Conservation (phyloP, 2,888 invertebrate genomes). For the Melinopterus prodromus region DNA sequence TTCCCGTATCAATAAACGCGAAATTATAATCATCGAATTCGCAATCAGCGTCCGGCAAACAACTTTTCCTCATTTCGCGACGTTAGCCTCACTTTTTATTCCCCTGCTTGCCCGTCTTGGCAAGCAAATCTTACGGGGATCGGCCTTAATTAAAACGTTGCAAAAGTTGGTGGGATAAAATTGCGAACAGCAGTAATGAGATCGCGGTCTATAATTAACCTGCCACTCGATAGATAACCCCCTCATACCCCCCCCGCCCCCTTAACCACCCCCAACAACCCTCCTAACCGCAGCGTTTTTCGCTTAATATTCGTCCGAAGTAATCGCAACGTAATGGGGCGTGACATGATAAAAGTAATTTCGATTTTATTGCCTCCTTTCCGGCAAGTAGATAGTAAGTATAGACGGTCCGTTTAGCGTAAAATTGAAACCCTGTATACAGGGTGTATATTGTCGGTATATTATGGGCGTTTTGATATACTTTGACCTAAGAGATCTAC, state of each 20-base stretch:
- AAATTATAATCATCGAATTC: background rate
- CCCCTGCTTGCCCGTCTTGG: background rate
- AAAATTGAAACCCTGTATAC: slow-evolving; percentile 13
- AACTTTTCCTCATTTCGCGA: background rate
- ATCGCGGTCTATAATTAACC: slow-evolving; percentile 51
- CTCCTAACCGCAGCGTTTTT: slow-evolving; percentile 43
- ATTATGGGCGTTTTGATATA: too few species aligned
- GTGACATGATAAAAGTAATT: slow-evolving; percentile 55
- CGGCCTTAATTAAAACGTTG: slow-evolving; percentile 4
- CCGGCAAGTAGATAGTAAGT: background rate
- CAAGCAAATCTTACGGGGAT: background rate
- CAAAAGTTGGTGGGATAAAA: slow-evolving; percentile 4
- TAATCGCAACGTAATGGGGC: slow-evolving; percentile 53
- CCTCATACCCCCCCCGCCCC: slow-evolving; percentile 33
- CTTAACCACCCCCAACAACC: slow-evolving; percentile 11
- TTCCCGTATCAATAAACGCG: background rate
- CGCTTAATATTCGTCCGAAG: slow-evolving; percentile 49
- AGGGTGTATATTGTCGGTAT: too few species aligned
- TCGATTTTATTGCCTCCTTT: slow-evolving; percentile 50
- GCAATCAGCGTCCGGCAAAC: background rate
- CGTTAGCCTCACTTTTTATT: background rate
- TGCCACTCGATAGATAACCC: slow-evolving; percentile 49
- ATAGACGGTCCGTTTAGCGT: slow-evolving; percentile 8
- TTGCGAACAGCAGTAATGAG: slow-evolving; percentile 30
- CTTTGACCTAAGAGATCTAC: too few species aligned